Percentiles rank a stretch among this genome's conserved stretches.
Conservation (phyloP, 2,888 invertebrate genomes). For the Diaphora mendica region DNA sequence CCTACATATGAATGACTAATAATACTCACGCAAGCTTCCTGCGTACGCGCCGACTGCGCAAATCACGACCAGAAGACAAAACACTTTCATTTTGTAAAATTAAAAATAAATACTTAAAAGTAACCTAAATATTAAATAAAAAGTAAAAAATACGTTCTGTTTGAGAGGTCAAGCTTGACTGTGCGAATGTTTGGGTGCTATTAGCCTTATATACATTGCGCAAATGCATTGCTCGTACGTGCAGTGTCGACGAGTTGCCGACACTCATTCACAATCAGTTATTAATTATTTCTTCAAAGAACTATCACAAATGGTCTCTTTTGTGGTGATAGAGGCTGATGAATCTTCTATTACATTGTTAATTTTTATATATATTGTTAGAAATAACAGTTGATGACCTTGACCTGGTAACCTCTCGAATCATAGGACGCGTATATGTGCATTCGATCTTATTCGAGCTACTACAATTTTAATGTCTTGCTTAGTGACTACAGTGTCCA, state of each 20-base stretch:
- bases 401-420: background rate
- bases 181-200: constrained; percentile 32
- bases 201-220: constrained; percentile 60
- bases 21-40: constrained; percentile 71
- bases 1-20: no score
- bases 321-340: constrained; percentile 24
- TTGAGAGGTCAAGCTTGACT: constrained; percentile 39
- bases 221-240: constrained; percentile 34
- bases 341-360: constrained; percentile 17
- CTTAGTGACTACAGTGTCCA: no score
- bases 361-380: background rate
- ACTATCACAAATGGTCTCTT: constrained; percentile 18
- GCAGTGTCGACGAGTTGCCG: constrained; percentile 21
- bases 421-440: no score
- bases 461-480: background rate
- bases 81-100: constrained; percentile 64
- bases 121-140: constrained; percentile 7
- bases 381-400: background rate
- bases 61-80: constrained; percentile 59
- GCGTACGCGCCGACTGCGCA: constrained; percentile 54
- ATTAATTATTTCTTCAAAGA: constrained; percentile 42
- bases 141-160: constrained; percentile 29
- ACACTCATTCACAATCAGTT: constrained; percentile 34
- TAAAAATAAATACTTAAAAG: constrained; percentile 12
- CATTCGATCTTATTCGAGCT: background rate